phyloP scores from a whole-genome alignment of 2,797 vertebrate species.

The Spinus pinus region DNA sequence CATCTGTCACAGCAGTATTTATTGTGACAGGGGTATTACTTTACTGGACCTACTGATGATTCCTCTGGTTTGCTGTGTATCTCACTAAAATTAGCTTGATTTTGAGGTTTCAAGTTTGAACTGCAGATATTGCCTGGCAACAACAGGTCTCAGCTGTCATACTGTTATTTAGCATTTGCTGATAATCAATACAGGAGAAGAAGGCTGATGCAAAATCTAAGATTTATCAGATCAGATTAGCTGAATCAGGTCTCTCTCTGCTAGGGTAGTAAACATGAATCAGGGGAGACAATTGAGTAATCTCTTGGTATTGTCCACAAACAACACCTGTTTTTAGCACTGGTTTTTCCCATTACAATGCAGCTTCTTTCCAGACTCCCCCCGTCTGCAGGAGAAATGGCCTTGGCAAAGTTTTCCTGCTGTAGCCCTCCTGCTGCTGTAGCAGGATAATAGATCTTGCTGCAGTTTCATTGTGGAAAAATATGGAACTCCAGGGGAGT shows the following conservation, averaged over 20 bases:
- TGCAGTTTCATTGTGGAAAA: not conserved
- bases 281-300: not conserved
- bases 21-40: not conserved
- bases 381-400: not conserved
- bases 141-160: not conserved
- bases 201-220: not conserved
- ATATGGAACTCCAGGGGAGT: not conserved
- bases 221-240: not conserved
- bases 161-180: not conserved
- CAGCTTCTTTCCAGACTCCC: not conserved
- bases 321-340: not conserved
- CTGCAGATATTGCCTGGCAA: not conserved
- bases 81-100: not conserved
- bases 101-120: not conserved
- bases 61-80: not conserved
- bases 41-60: not conserved
- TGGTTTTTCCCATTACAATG: accelerated
- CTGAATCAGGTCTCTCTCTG: not conserved
- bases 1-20: not conserved
- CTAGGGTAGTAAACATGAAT: not conserved
- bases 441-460: not conserved
- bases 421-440: not conserved
- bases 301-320: not conserved
- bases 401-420: not conserved
- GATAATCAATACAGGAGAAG: not conserved